A percentile compares a stretch with the other conserved stretches of the same genome.
phyloP scores from a whole-genome alignment of 2,888 invertebrate genomes.

The Epiblema foenella region DNA sequence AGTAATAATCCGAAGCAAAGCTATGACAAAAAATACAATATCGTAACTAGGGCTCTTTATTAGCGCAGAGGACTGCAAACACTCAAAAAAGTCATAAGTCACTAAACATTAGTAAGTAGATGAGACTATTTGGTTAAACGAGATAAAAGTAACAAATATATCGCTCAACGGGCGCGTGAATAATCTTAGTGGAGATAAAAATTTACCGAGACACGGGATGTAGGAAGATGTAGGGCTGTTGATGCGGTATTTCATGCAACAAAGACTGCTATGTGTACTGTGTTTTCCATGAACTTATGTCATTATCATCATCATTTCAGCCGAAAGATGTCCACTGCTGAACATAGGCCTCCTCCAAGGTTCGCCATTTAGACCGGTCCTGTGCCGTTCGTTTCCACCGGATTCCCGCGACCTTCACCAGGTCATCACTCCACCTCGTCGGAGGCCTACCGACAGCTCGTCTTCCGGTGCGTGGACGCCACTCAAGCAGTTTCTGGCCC shows the following conservation, averaged over 20 bases:
- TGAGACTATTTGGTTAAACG: background rate
- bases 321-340: too few relatives aligned
- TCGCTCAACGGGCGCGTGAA: slow-evolving; percentile 75
- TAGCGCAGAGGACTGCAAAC: slow-evolving; percentile 29
- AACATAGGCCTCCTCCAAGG: too few relatives aligned
- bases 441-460: too few relatives aligned
- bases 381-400: too few relatives aligned
- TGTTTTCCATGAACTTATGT: too few relatives aligned
- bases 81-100: background rate
- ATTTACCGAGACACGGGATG: slow-evolving; percentile 62
- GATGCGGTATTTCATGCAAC: slow-evolving; percentile 52
- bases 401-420: too few relatives aligned
- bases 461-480: too few relatives aligned
- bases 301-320: too few relatives aligned
- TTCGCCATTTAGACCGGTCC: too few relatives aligned
- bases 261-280: too few relatives aligned
- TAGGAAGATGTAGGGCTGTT: slow-evolving; percentile 53
- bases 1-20: background rate
- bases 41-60: slow-evolving; percentile 32
- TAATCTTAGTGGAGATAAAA: slow-evolving; percentile 72
- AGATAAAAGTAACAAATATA: slow-evolving; percentile 61
- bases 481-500: too few relatives aligned
- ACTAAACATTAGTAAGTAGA: background rate
- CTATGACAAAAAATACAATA: slow-evolving; percentile 24
- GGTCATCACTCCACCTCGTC: too few relatives aligned